phyloP scores from a whole-genome alignment of 37 sponge, comb jelly and placozoan species.

The Crambe crambe region DNA sequence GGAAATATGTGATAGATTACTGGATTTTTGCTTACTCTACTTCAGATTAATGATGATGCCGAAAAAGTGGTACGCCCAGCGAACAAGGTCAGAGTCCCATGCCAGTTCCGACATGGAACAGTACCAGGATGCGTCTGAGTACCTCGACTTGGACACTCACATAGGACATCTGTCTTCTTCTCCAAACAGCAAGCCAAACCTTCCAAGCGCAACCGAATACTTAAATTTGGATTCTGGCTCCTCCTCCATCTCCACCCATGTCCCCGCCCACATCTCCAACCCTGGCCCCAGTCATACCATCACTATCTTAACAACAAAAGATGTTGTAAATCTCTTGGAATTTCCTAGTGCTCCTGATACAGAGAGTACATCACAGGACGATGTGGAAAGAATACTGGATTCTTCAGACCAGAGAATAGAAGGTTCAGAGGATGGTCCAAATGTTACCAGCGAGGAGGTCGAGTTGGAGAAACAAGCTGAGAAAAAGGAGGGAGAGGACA shows the following conservation, averaged over 20 bases:
- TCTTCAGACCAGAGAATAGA: too few species aligned
- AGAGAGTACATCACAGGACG: too few species aligned
- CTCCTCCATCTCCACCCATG: background rate
- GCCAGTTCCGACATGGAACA: conserved; percentile 20
- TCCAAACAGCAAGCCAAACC: background rate
- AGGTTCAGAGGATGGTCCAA: too few species aligned
- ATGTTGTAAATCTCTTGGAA: too few species aligned
- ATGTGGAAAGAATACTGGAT: too few species aligned
- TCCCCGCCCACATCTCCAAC: background rate
- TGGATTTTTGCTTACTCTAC: too few species aligned
- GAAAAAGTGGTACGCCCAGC: background rate
- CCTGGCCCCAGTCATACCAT: background rate
- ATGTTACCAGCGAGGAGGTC: too few species aligned
- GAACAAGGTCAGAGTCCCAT: conserved; percentile 15
- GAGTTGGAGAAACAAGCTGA: too few species aligned
- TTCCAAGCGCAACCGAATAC: background rate
- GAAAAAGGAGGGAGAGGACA: too few species aligned
- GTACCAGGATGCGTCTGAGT: conserved; percentile 35
- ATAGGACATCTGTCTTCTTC: background rate
- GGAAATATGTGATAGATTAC: too few species aligned
- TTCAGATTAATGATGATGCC: conserved; percentile 9
- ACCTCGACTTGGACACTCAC: background rate
- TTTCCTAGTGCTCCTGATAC: too few species aligned
- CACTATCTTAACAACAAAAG: background rate
- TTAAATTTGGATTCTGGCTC: background rate